Evolutionary conservation across 2,113 vertebrate species (phyloP).

Genomic region (Columba livia): DNA sequence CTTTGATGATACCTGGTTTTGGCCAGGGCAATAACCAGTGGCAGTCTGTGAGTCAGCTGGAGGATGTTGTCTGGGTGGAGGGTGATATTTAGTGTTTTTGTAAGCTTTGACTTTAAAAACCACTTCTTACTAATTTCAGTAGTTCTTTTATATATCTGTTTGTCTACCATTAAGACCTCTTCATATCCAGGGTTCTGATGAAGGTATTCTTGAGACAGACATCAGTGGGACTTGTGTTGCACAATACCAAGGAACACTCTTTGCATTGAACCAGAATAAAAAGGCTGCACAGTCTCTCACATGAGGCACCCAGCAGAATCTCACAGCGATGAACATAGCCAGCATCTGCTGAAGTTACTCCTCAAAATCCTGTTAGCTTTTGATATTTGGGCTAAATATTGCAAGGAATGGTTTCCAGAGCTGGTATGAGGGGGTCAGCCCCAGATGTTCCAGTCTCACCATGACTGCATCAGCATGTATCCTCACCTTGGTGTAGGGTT

Average conservation of each 20-base stretch:
- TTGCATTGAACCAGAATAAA: background rate
- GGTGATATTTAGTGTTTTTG: background rate
- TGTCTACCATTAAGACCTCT: background rate
- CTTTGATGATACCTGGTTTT: background rate
- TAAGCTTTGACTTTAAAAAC: background rate
- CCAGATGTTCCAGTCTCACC: no score
- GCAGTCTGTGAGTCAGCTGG: background rate
- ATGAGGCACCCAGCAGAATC: background rate
- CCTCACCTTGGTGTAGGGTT: accelerated
- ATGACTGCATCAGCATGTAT: accelerated
- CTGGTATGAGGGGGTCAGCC: background rate
- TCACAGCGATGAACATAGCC: background rate
- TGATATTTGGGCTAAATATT: background rate
- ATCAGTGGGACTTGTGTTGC: background rate
- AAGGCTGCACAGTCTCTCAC: background rate
- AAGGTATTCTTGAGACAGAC: background rate
- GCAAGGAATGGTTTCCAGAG: background rate
- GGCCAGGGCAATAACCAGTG: background rate
- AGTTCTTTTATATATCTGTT: background rate
- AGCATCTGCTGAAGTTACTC: background rate
- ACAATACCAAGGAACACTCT: background rate
- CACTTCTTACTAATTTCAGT: background rate
- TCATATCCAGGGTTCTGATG: background rate
- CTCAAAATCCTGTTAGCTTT: background rate
- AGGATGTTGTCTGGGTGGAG: background rate